Conservation (phyloP, 2,797 vertebrate species). For the Adrianichthys oophorus region DNA sequence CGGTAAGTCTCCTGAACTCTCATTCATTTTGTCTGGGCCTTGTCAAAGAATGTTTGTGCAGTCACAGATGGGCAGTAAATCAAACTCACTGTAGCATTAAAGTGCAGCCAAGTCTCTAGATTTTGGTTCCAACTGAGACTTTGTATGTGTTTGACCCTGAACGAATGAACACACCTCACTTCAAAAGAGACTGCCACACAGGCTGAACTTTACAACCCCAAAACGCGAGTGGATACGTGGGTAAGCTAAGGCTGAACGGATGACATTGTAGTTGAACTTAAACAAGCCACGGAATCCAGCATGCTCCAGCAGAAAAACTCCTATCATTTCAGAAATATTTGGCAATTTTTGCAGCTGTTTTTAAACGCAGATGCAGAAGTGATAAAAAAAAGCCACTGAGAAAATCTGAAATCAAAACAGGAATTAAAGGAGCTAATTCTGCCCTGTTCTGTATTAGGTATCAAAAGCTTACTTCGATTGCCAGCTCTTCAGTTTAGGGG, state of each 20-base stretch:
- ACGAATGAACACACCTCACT: conserved; percentile 61
- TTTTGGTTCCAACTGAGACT: conserved; percentile 65
- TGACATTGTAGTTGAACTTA: conserved; percentile 42
- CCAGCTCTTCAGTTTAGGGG: conserved; percentile 63
- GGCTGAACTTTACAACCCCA: conserved; percentile 64
- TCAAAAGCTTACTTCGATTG: conserved; percentile 79
- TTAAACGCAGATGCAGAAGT: conserved; percentile 60
- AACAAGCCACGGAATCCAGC: conserved; percentile 55
- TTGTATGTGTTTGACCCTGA: conserved; percentile 64
- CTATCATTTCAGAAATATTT: neutral
- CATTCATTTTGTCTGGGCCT: conserved; percentile 52
- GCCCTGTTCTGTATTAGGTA: conserved; percentile 76
- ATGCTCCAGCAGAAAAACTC: too few relatives aligned
- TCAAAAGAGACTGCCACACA: conserved; percentile 64
- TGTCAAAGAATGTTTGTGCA: conserved; percentile 64
- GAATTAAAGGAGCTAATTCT: conserved; percentile 79
- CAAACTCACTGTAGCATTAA: conserved; percentile 70
- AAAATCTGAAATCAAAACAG: conserved; percentile 75
- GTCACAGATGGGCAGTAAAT: conserved; percentile 73
- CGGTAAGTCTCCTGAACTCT: conserved; percentile 55
- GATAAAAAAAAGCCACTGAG: conserved; percentile 71
- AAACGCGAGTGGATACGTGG: conserved; percentile 50
- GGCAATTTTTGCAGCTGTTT: conserved; percentile 28
- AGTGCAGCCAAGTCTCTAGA: conserved; percentile 49
- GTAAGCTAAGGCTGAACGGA: neutral